Base-by-base conservation (phyloP, 2,113 vertebrate species). In the Misgurnus mizolepis region DNA sequence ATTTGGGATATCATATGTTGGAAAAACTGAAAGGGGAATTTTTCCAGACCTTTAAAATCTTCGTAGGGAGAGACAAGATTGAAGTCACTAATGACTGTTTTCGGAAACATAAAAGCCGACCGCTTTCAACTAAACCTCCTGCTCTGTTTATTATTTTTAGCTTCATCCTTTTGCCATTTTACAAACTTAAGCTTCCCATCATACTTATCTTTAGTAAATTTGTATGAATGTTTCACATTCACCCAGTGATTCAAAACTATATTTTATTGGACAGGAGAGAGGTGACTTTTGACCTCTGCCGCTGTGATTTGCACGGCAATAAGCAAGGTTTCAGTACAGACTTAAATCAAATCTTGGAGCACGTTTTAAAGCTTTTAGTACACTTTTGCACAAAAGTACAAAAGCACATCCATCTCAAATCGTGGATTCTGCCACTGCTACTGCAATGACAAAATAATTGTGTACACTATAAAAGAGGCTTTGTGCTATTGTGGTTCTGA, bases 291-390 rank as follows among this genome's bases (percentile, higher is more conserved):
- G 50, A 71, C 69, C 49, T 17, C 15, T 56, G 27, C 9, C 7
- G n/a, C 27, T 10, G 83, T 80, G 78, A 83, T 86, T 88, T 86
- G 87, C 77, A 72, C 70, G 80, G 43, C 78, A 83, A 77, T 67
- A 86, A 80, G 82, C 80, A 66, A 83, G 72, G 75, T 82, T 83
- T 84, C 85, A 86, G 74, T 75, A 6, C 64, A 39, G 14, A 27
- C 68, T 77, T 83, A 45, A 86, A 84, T 79, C 55, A 68, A 43
- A 39, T 17, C 15, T 56, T 56, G 15, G 53, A 17, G 53, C 53
- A 56, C 6, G 10, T 47, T 73, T 73, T 9, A n/a, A 71, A 18
- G 8, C 15, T n/a, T 58, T 71, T 71, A 71, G 14, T 56, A 39
- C 4, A 55, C 27, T 55, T 71, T 15, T 72, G 8, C 14, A 18